A percentile compares a stretch with the other conserved stretches of the same genome.
Evolutionary conservation across 1,140 invertebrate species (phyloP).

Genomic region (Nephotettix cincticeps): DNA sequence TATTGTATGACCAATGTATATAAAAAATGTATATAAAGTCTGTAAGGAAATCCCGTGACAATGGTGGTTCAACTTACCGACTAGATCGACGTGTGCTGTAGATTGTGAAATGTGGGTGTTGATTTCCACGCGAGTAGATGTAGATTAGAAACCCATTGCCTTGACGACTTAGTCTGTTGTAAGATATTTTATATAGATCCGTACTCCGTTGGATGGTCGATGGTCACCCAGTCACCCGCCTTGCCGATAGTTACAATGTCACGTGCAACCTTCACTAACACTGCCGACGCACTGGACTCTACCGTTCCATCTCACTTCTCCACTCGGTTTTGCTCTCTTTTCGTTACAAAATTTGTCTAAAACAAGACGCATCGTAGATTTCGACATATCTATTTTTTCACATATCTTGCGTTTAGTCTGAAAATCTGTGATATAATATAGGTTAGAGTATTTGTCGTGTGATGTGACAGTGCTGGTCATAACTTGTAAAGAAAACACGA

Average conservation of each 20-base stretch:
- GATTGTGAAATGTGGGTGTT: not conserved
- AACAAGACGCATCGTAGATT: not conserved
- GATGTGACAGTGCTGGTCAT: conserved; percentile 14
- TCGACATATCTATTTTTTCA: conserved; percentile 20
- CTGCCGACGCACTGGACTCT: not conserved
- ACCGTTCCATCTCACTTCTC: not conserved
- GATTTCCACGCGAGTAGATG: not conserved
- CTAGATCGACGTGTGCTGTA: conserved; percentile 12
- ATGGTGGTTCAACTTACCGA: not conserved
- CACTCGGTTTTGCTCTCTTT: not conserved
- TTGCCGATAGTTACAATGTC: not conserved
- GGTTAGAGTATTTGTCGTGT: conserved; percentile 13
- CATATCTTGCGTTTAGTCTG: conserved; percentile 23
- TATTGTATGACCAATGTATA: conserved; percentile 1
- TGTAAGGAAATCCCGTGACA: not conserved
- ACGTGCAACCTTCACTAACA: not conserved
- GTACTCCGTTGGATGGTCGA: not conserved
- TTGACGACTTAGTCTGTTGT: conserved; percentile 15
- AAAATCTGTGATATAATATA: conserved; percentile 24
- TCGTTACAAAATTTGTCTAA: not conserved
- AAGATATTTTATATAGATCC: not conserved
- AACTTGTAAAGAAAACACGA: conserved; percentile 19
- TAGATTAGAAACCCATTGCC: conserved; percentile 18
- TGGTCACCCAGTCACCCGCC: too few species aligned
- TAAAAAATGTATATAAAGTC: not conserved